Evolutionary conservation across 1,140 invertebrate genomes (phyloP), one percentile per base, ranked within the genome.

Genomic region (Phortica variegata): DNA sequence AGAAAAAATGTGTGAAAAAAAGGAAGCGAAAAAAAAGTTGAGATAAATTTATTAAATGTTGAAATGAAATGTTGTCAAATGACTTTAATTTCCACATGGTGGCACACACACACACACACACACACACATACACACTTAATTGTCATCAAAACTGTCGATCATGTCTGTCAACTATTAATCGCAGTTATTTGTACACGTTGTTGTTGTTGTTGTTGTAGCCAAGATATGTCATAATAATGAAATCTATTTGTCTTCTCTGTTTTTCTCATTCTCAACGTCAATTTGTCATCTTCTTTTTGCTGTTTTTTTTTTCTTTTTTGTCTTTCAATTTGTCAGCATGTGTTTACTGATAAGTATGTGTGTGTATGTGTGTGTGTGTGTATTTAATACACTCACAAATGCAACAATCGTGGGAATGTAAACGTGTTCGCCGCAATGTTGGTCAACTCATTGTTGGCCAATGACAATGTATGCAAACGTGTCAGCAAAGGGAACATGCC

Each of bases 381-480:
- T 29, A 12, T 7, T 6, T 7, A 7, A 29, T 57, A 60, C 45
- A 77, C 73, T 76, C 43, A 71, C 75, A 78, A 54, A 52, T 72
- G 57, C 57, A 49, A 33, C 5, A 68, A 43, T 20, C 51, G 44
- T 32, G 59, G 58, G 61, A 68, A 54, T 45, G 56, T 58, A 47
- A 78, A 73, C n/a, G 73, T 54, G 32, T 65, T 56, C 23, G 47
- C 39, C 31, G 53, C 56, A 37, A 77, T 72, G 20, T 56, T 52
- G 5, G 20, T 43, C 20, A 79, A 76, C 21, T 56, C 52, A 48
- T 79, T 79, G 32, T 75, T 61, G 4, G 73, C 72, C 55, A 79
- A 45, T 16, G 76, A 77, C 26, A 79, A 49, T 4, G 73, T 77
- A 32, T 68, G 58, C 34, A 79, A 34, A 38, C 62, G 50, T 3